Evolutionary conservation across 2,113 vertebrate genomes (phyloP).

Genomic region (Nibea coibor): DNA sequence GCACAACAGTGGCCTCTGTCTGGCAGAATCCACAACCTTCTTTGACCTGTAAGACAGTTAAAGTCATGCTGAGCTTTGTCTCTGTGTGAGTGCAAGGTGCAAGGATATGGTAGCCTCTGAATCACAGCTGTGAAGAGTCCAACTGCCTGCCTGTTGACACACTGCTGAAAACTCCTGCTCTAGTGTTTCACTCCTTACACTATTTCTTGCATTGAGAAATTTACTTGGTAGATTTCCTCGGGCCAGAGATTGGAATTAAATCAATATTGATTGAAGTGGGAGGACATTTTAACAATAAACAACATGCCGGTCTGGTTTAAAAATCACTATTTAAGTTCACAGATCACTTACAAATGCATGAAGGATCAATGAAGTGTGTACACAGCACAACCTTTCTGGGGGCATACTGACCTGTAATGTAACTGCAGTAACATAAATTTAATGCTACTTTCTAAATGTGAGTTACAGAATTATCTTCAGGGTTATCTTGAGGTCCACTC

Average conservation of each 20-base stretch:
- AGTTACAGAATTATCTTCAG: not conserved
- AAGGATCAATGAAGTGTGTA: not conserved
- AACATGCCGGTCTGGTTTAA: constrained; percentile 10
- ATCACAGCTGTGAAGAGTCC: constrained; percentile 44
- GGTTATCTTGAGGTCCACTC: not conserved
- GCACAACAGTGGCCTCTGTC: constrained; percentile 57
- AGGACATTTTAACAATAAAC: constrained; percentile 9
- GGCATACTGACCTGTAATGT: not conserved
- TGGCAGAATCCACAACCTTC: constrained; percentile 65
- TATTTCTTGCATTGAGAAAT: constrained; percentile 25
- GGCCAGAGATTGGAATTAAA: constrained; percentile 27
- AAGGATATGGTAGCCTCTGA: constrained; percentile 52
- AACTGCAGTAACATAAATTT: not conserved
- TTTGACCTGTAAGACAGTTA: constrained; percentile 64
- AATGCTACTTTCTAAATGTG: not conserved
- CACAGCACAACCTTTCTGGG: not conserved
- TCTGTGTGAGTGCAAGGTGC: constrained; percentile 46
- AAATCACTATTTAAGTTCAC: constrained; percentile 7
- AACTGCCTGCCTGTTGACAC: constrained; percentile 37
- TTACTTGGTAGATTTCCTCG: constrained; percentile 9
- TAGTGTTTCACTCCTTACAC: not conserved
- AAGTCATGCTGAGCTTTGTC: constrained; percentile 64
- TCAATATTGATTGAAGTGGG: constrained; percentile 40
- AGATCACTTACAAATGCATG: not conserved
- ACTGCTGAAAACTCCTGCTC: not conserved